phyloP scores from a whole-genome alignment of 1,140 invertebrate genomes.

The Phymastichus coffea region DNA sequence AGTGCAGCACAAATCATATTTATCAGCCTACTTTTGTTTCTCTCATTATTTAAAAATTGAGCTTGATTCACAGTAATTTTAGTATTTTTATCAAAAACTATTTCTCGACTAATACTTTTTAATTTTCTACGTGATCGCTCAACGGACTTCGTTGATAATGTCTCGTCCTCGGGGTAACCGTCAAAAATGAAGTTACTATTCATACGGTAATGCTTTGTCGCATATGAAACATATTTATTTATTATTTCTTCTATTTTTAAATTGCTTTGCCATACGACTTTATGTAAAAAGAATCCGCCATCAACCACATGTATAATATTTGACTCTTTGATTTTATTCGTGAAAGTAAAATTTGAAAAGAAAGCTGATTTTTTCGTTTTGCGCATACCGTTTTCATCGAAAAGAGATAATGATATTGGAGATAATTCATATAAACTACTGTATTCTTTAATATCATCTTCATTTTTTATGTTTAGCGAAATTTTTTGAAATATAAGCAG shows the following conservation, averaged over 20 bases:
- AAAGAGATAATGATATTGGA: constrained; percentile 32
- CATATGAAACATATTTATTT: constrained; percentile 10
- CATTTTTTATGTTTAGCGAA: no score
- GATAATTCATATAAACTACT: constrained; percentile 32
- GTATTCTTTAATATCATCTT: no score
- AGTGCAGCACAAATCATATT: no score
- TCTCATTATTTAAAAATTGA: constrained; percentile 15
- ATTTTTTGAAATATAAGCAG: constrained; percentile 33
- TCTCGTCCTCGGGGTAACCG: no score
- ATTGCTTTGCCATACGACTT: constrained; percentile 14
- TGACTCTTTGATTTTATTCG: no score
- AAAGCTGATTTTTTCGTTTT: constrained; percentile 15
- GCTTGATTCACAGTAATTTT: constrained; percentile 10
- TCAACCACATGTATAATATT: constrained; percentile 21
- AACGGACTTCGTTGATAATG: constrained; percentile 3
- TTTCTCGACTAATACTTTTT: constrained; percentile 12
- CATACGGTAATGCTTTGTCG: not conserved
- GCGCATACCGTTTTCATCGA: constrained; percentile 29
- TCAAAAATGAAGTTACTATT: not conserved
- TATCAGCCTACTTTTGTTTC: constrained; percentile 16
- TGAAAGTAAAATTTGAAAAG: no score
- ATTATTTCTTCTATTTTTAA: not conserved
- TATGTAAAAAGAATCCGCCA: constrained; percentile 31
- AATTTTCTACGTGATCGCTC: not conserved
- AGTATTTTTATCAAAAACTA: constrained; percentile 14